Evolutionary conservation across 2,888 invertebrate genomes (phyloP).

Genomic region (Girardia tigrina): DNA sequence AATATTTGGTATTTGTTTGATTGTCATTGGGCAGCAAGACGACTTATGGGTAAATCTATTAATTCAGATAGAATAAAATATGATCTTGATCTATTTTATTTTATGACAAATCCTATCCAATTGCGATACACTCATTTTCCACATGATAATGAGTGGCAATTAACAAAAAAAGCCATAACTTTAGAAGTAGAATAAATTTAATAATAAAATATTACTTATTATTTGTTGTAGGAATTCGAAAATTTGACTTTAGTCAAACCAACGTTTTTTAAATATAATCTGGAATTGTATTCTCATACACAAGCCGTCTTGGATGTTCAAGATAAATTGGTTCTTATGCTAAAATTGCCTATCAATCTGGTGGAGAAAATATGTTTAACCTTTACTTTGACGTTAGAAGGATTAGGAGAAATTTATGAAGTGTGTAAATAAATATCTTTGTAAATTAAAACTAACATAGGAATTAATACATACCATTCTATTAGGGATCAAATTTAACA

Average conservation of each 20-base stretch:
- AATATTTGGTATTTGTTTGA: constrained; percentile 25
- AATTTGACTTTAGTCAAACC: constrained; percentile 51
- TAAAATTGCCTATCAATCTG: constrained; percentile 39
- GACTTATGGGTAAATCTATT: constrained; percentile 48
- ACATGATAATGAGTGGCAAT: constrained; percentile 49
- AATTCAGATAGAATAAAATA: constrained; percentile 40
- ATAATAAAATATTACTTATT: not conserved
- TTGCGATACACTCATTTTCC: constrained; percentile 51
- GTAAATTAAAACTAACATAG: not conserved
- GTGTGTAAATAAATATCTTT: not conserved
- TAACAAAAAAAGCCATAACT: constrained; percentile 43
- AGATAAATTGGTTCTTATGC: constrained; percentile 32
- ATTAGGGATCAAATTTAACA: constrained; percentile 18
- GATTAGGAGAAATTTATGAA: constrained; percentile 31
- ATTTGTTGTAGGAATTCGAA: constrained; percentile 44
- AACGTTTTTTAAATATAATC: constrained; percentile 50
- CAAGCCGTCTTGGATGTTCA: constrained; percentile 45
- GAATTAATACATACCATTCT: constrained; percentile 3
- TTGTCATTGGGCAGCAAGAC: constrained; percentile 38
- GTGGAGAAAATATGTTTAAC: constrained; percentile 46
- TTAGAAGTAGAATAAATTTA: not conserved
- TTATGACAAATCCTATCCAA: constrained; percentile 49
- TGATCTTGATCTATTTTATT: constrained; percentile 50
- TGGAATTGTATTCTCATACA: constrained; percentile 49
- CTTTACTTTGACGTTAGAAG: constrained; percentile 39